phyloP scores from a whole-genome alignment of 2,888 invertebrate genomes.

The Polydesmus complanatus region DNA sequence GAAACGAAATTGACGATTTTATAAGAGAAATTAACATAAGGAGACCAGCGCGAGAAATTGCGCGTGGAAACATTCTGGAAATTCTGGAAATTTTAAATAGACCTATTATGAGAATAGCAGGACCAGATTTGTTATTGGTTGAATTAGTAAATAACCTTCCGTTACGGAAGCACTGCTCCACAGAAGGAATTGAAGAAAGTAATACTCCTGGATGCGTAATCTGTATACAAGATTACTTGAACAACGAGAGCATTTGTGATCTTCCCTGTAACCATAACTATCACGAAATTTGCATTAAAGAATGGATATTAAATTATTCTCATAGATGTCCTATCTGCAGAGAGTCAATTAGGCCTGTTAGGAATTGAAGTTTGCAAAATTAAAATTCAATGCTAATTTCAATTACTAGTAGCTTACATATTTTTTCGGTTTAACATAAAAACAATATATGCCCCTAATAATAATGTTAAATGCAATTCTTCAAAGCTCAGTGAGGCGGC shows the following conservation, averaged over 20 bases:
- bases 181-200: conserved; percentile 28
- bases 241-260: conserved; percentile 33
- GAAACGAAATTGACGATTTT: not conserved
- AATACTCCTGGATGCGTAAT: conserved; percentile 36
- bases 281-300: conserved; percentile 37
- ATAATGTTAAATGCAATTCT: no score
- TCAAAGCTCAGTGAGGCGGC: no score
- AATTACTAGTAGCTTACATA: no score
- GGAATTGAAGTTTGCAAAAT: no score
- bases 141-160: not conserved
- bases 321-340: conserved; percentile 41
- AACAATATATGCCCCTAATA: no score
- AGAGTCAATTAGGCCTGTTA: no score
- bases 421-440: no score
- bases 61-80: no score
- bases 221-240: conserved; percentile 36
- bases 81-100: not conserved
- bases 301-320: conserved; percentile 38
- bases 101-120: not conserved
- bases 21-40: not conserved
- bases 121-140: not conserved
- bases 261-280: conserved; percentile 41
- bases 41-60: not conserved
- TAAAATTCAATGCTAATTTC: no score
- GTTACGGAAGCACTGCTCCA: not conserved